phyloP scores from a whole-genome alignment of 1,140 invertebrate species.

The Hyphantria cunea region DNA sequence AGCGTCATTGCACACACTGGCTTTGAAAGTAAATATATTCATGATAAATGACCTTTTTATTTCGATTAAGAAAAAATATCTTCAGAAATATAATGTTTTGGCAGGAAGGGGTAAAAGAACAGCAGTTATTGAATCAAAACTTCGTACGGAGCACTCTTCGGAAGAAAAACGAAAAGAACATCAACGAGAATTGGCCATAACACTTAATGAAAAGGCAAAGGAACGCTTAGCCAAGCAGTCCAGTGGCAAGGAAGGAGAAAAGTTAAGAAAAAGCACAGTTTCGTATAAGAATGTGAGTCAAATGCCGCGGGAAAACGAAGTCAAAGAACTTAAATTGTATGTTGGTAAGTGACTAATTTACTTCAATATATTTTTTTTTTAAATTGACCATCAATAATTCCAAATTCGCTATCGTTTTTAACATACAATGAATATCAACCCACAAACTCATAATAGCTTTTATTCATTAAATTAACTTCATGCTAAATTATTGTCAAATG shows the following conservation, averaged over 20 bases:
- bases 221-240: slow-evolving; percentile 94
- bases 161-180: slow-evolving; percentile 98
- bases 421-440: too few relatives aligned
- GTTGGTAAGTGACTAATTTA: slow-evolving; percentile 86
- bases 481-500: too few relatives aligned
- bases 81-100: slow-evolving; percentile 29
- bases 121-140: slow-evolving; percentile 96
- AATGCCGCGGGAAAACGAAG: slow-evolving; percentile 96
- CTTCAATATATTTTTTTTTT: neutral
- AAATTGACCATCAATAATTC: neutral
- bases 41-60: neutral
- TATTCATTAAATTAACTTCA: too few relatives aligned
- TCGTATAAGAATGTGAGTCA: slow-evolving; percentile 97
- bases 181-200: slow-evolving; percentile 96
- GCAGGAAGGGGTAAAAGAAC: slow-evolving; percentile 93
- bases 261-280: slow-evolving; percentile 95
- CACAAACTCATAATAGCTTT: too few relatives aligned
- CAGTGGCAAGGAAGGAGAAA: slow-evolving; percentile 93
- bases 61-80: neutral
- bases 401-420: too few relatives aligned
- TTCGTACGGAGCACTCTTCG: slow-evolving; percentile 96
- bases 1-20: too few relatives aligned
- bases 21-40: too few relatives aligned
- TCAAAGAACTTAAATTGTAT: slow-evolving; percentile 96
- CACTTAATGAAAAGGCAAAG: slow-evolving; percentile 95